Percentiles rank a stretch among this genome's conserved stretches.
Conservation (phyloP, 2,113 vertebrate genomes). For the Steatornis caripensis region DNA sequence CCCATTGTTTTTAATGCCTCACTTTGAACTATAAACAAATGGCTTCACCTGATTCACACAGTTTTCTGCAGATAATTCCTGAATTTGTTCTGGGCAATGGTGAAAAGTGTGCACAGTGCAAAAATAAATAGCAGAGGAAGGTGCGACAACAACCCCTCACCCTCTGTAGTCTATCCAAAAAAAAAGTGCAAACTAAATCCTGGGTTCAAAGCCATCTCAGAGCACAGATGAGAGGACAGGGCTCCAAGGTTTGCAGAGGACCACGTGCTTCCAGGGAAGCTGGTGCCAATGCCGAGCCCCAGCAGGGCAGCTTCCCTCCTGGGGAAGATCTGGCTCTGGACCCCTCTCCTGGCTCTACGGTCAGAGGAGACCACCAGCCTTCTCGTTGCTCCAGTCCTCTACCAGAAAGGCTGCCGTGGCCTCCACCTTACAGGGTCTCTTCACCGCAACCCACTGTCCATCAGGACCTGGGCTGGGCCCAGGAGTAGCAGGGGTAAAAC, state of each 20-base stretch:
- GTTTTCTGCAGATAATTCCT: slow-evolving; percentile 11
- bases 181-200: neutral
- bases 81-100: neutral
- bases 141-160: neutral
- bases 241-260: neutral
- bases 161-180: neutral
- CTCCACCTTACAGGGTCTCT: neutral
- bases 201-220: neutral
- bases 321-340: neutral
- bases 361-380: neutral
- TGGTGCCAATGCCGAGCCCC: neutral
- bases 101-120: neutral
- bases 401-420: neutral
- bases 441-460: neutral
- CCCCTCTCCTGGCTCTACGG: neutral
- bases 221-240: neutral
- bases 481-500: neutral
- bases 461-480: neutral
- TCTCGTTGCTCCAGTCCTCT: neutral
- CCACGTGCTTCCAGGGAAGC: neutral
- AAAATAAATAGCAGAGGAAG: neutral
- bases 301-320: neutral
- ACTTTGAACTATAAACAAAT: slow-evolving; percentile 49
- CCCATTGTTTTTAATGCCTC: slow-evolving; percentile 48
- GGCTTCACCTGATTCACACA: slow-evolving; percentile 30